Evolutionary conservation across 2,797 vertebrate genomes (phyloP), one percentile per base, ranked within the genome.

Genomic region (Remorina albescens): DNA sequence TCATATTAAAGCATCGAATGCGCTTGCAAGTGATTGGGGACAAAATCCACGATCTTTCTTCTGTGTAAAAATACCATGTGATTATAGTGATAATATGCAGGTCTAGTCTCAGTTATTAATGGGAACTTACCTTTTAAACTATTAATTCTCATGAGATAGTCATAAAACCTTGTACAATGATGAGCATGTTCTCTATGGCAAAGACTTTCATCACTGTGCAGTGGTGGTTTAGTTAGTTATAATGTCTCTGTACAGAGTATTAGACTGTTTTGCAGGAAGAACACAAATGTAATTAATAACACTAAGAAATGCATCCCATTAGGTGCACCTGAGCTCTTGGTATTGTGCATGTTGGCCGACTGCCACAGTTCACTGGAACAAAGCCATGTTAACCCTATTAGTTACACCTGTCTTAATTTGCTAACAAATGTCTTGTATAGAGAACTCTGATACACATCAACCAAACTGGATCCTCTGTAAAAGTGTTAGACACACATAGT

Each of bases 401-500:
- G 46, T 69, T 61, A 32, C 65, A 65, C 55, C 32, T 34, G 21
- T 46, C 12, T 63, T 49, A 36, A 64, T n/a, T 65, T 12, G 11
- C 25, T 41, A 23, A 12, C 59, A n/a, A 30, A 37, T 44, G n/a
- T 26, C 30, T 39, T n/a, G 6, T 71, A 32, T 11, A 30, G 19
- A 32, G 47, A 67, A 28, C 7, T 6, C 32, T 1, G 23, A 42
- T 30, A 32, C n/a, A 62, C 32, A 50, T 26, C 15, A 12, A 25
- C 25, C 16, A 26, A 28, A 19, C 39, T 34, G 28, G 36, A 21
- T 2, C 15, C 34, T 7, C 0, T 21, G 12, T 10, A 12, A 34
- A 30, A 30, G 36, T 30, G 23, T 2, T 18, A 25, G 2, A 46
- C 12, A 56, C 42, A 9, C 5, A 21, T n/a, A n/a, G n/a, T n/a